Conservation (phyloP, 2,797 vertebrate genomes). For the Notolepis coatsorum region DNA sequence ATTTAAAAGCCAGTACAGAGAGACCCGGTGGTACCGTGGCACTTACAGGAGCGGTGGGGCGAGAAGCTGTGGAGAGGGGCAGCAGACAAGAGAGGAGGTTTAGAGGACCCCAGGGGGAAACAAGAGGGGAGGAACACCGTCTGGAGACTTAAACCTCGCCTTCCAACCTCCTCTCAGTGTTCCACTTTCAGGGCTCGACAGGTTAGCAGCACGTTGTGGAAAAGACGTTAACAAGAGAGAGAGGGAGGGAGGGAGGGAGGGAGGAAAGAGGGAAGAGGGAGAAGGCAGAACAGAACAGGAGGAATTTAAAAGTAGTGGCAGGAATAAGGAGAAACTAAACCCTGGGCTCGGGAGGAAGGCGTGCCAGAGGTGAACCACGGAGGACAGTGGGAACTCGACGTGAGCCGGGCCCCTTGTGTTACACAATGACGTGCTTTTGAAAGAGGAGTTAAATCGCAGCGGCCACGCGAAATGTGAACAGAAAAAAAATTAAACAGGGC, state of each 20-base stretch:
- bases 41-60: slow-evolving; percentile 62
- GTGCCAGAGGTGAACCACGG: background rate
- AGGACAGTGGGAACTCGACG: background rate
- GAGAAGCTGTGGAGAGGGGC: slow-evolving; percentile 56
- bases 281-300: too few species aligned
- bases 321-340: slow-evolving; percentile 4
- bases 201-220: slow-evolving; percentile 53
- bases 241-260: background rate
- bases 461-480: background rate
- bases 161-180: slow-evolving; percentile 57
- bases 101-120: slow-evolving; percentile 52
- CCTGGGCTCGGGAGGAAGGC: background rate
- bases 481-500: too few species aligned
- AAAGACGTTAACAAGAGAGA: slow-evolving; percentile 41
- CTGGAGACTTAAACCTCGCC: slow-evolving; percentile 54
- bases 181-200: slow-evolving; percentile 52
- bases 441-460: background rate
- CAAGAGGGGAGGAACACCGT: slow-evolving; percentile 38
- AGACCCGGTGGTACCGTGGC: slow-evolving; percentile 13
- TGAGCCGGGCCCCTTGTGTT: too few species aligned
- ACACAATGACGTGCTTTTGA: too few species aligned
- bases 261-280: background rate
- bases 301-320: background rate
- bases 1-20: too few species aligned
- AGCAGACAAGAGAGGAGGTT: slow-evolving; percentile 55